Evolutionary conservation across 2,888 invertebrate species (phyloP).

Genomic region (Blera fallax): DNA sequence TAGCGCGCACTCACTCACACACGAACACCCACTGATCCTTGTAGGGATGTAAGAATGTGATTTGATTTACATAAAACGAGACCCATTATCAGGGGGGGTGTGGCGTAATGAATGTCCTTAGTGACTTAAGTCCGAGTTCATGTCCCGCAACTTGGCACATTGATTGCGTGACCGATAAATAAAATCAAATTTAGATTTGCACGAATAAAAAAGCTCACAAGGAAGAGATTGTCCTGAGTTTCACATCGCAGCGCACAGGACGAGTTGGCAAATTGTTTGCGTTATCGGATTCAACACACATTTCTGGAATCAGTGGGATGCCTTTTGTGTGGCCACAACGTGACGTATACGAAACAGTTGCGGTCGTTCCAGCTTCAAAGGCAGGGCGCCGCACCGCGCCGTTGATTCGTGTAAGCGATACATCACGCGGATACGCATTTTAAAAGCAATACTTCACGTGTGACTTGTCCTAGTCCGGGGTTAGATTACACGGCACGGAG

Average conservation of each 20-base stretch:
- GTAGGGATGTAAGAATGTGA: conserved; percentile 16
- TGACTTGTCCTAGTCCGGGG: background rate
- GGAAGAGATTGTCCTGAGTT: conserved; percentile 9
- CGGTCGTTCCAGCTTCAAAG: background rate
- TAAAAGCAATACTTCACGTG: background rate
- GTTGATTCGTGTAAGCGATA: conserved; percentile 15
- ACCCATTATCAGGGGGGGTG: conserved; percentile 11
- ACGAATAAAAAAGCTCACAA: conserved; percentile 37
- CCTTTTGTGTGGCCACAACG: conserved; percentile 22
- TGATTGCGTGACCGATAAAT: conserved; percentile 70
- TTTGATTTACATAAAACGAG: conserved; percentile 59
- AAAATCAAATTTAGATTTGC: conserved; percentile 68
- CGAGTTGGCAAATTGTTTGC: conserved; percentile 60
- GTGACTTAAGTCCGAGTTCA: conserved; percentile 17
- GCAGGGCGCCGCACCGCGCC: conserved; percentile 14
- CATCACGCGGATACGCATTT: conserved; percentile 31
- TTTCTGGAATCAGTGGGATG: background rate
- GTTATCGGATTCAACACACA: conserved; percentile 29
- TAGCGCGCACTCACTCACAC: conserved; percentile 9
- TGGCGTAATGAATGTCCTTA: conserved; percentile 17
- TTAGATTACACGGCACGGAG: too few species aligned
- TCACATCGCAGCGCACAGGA: conserved; percentile 3
- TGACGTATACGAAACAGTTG: conserved; percentile 50
- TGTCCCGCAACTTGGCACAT: conserved; percentile 30
- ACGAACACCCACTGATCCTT: background rate